phyloP scores from a whole-genome alignment of 2,888 invertebrate genomes.

The Tetranychus piercei region DNA sequence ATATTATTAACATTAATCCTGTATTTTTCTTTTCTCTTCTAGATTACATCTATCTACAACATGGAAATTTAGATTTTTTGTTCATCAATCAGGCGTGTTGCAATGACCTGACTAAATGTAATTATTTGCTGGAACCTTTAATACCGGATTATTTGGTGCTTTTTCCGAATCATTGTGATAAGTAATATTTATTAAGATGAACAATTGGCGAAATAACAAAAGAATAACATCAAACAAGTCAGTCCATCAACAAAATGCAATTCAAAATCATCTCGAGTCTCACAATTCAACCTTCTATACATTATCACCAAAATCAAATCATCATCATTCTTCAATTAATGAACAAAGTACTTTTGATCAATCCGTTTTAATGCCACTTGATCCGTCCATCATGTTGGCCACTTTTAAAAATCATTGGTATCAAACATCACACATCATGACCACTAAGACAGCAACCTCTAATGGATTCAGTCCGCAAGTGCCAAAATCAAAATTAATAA shows the following conservation, averaged over 20 bases:
- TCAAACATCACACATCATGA: constrained; percentile 25
- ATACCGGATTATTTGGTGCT: no score
- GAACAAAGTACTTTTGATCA: not conserved
- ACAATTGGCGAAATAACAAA: not conserved
- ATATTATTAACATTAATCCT: no score
- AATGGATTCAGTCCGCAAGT: not conserved
- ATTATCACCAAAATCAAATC: not conserved
- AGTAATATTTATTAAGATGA: not conserved
- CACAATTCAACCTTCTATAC: not conserved
- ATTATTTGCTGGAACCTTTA: no score
- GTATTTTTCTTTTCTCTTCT: no score
- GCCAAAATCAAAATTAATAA: constrained; percentile 12
- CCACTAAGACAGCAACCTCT: constrained; percentile 18
- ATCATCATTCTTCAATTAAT: not conserved
- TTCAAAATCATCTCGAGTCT: not conserved
- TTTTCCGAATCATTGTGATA: no score
- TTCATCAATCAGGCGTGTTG: no score
- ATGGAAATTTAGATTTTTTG: no score
- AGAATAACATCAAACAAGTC: not conserved
- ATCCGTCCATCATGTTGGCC: not conserved
- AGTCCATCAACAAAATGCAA: not conserved
- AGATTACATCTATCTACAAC: no score
- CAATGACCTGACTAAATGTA: no score
- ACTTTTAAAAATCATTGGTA: constrained; percentile 26
- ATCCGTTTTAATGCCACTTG: not conserved